A percentile compares a stretch with the other conserved stretches of the same genome.
These are phyloP conservation scores for Siniperca scherzeri DNA, from an alignment of 2,797 vertebrate genomes.

Conservation along the genomic window DNA sequence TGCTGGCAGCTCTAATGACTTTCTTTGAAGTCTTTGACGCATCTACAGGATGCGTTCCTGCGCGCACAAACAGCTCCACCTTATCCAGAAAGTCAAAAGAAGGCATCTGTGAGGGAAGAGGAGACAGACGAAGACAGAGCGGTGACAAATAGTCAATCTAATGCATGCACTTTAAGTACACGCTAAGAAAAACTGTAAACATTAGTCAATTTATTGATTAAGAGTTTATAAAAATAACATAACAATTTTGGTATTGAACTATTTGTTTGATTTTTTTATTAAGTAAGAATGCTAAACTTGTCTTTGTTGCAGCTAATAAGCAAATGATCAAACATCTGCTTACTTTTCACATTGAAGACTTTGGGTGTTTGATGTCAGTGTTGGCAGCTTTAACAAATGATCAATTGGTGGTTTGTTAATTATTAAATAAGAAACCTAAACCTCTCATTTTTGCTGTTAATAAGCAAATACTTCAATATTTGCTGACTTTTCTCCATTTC, in stretches of 20 bases:
- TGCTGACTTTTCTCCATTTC: background rate
- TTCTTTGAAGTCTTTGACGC: constrained; percentile 42
- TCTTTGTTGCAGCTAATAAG: background rate
- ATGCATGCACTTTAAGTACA: background rate
- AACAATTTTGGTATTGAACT: background rate
- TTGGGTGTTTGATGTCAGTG: background rate
- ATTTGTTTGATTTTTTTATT: background rate
- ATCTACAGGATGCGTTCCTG: constrained; percentile 31
- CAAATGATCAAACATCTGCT: background rate
- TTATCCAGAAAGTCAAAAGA: constrained; percentile 60
- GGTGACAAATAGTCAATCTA: background rate
- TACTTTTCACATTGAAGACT: background rate
- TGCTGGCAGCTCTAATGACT: constrained; percentile 53
- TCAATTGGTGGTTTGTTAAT: background rate
- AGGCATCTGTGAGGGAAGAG: constrained; percentile 62
- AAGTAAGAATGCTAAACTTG: background rate
- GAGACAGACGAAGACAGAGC: background rate
- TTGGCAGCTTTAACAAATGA: background rate
- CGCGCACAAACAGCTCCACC: constrained; percentile 61
- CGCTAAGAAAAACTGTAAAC: background rate
- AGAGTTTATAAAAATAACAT: background rate
- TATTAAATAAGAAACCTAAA: background rate
- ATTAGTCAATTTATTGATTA: background rate
- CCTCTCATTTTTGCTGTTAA: background rate
- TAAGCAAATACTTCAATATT: background rate